A percentile compares a stretch with the other conserved stretches of the same genome.
These are phyloP conservation scores for Drosophila tsacasi DNA, from an alignment of 1,140 invertebrate species.

Conservation along the genomic window DNA sequence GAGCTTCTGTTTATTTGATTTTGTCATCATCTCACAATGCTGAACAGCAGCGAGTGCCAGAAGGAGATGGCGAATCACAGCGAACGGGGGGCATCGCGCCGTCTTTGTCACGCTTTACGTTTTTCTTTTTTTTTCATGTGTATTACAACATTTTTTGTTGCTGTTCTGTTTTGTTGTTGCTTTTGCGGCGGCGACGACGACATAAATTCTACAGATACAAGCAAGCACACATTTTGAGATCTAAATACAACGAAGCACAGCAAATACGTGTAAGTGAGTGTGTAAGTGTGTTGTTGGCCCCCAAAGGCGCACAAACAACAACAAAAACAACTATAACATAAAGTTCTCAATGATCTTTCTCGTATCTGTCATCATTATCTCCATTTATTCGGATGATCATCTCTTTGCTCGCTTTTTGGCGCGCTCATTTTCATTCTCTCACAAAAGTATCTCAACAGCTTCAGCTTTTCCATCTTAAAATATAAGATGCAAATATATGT, in stretches of 20 bases:
- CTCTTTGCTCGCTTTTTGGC: conserved; percentile 42
- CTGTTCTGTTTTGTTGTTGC: conserved; percentile 15
- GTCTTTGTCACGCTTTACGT: conserved; percentile 23
- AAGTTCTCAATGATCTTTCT: conserved; percentile 44
- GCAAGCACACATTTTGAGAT: conserved; percentile 5
- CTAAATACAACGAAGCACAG: conserved; percentile 30
- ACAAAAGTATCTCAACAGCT: conserved; percentile 20
- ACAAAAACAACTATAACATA: conserved; percentile 26
- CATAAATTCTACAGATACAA: conserved; percentile 75
- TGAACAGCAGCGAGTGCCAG: conserved; percentile 17
- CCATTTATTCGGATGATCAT: conserved; percentile 34
- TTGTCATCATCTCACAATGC: conserved; percentile 68
- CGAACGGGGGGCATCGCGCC: conserved; percentile 10
- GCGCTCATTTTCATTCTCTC: conserved; percentile 40
- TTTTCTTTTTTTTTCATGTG: conserved; percentile 26
- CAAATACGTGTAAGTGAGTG: not conserved
- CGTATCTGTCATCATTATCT: conserved; percentile 41
- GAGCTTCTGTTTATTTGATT: conserved; percentile 64
- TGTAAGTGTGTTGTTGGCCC: conserved; percentile 67
- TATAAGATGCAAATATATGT: conserved; percentile 28
- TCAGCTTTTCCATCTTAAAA: conserved; percentile 15
- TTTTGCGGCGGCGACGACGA: conserved; percentile 44
- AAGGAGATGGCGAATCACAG: conserved; percentile 9
- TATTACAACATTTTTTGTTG: conserved; percentile 68
- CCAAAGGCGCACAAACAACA: conserved; percentile 60